These are phyloP conservation scores for Cheilosia scutellata DNA, from an alignment of 2,888 invertebrate genomes.

Conservation along the genomic window DNA sequence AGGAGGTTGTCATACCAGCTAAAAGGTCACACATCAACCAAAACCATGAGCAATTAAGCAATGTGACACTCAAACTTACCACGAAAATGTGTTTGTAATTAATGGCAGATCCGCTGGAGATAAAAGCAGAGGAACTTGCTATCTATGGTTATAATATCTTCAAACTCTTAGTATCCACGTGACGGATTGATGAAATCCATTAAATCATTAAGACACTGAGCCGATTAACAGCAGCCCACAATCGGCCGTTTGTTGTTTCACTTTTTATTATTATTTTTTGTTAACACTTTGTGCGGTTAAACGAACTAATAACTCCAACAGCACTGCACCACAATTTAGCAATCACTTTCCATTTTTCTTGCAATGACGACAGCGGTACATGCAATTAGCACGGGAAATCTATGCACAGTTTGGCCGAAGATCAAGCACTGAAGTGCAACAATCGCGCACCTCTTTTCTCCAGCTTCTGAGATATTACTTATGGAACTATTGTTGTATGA, in stretches of 20 bases:
- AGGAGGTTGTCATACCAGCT: conserved; percentile 32
- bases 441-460: conserved; percentile 62
- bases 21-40: conserved; percentile 29
- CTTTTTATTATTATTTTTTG: conserved; percentile 56
- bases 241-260: conserved; percentile 25
- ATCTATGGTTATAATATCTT: not conserved
- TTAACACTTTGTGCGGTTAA: conserved; percentile 65
- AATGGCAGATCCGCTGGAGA: conserved; percentile 12
- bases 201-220: conserved; percentile 25
- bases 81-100: conserved; percentile 1
- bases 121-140: not conserved
- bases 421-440: conserved; percentile 62
- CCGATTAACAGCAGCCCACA: not conserved
- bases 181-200: conserved; percentile 46
- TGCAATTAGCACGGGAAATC: conserved; percentile 57
- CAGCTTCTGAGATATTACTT: conserved; percentile 22
- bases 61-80: conserved; percentile 48
- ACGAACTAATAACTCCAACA: conserved; percentile 50
- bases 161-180: conserved; percentile 26
- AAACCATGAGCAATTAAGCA: conserved; percentile 19
- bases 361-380: conserved; percentile 23
- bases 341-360: conserved; percentile 71
- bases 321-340: conserved; percentile 61
- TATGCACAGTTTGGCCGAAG: conserved; percentile 48
- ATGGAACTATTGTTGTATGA: conserved; percentile 52